These are phyloP conservation scores for Mus spicilegus DNA, from an alignment of 2,113 vertebrate species.

Conservation along the genomic window DNA sequence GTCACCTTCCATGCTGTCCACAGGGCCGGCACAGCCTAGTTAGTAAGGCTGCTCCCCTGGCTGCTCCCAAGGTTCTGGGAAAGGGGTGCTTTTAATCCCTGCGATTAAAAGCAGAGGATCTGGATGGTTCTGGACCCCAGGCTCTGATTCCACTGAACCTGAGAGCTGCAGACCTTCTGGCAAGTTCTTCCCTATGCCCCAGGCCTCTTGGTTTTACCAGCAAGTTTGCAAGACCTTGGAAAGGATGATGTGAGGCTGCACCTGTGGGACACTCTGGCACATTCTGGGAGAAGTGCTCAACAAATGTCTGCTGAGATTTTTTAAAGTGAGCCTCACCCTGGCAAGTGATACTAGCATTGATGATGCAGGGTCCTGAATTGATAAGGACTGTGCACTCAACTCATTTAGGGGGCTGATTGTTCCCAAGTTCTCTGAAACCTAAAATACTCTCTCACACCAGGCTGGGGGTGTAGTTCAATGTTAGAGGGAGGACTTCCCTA, in stretches of 20 bases:
- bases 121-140: not conserved
- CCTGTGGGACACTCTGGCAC: not conserved
- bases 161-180: not conserved
- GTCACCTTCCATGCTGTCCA: conserved; percentile 83
- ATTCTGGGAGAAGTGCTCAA: not conserved
- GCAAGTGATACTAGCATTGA: not conserved
- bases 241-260: not conserved
- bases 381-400: not conserved
- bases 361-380: not conserved
- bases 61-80: not conserved
- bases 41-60: not conserved
- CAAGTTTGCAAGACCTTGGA: not conserved
- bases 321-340: not conserved
- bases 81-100: not conserved
- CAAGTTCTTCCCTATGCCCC: not conserved
- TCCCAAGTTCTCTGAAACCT: not conserved
- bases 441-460: not conserved
- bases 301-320: not conserved
- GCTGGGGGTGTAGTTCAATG: not conserved
- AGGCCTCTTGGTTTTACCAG: not conserved
- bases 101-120: conserved; percentile 8
- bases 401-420: not conserved
- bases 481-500: too few species aligned
- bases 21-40: conserved; percentile 7
- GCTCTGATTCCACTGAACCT: not conserved